A percentile compares a stretch with the other conserved stretches of the same genome.
Evolutionary conservation across 1,140 invertebrate genomes (phyloP).

Genomic region (Monomorium pharaonis): DNA sequence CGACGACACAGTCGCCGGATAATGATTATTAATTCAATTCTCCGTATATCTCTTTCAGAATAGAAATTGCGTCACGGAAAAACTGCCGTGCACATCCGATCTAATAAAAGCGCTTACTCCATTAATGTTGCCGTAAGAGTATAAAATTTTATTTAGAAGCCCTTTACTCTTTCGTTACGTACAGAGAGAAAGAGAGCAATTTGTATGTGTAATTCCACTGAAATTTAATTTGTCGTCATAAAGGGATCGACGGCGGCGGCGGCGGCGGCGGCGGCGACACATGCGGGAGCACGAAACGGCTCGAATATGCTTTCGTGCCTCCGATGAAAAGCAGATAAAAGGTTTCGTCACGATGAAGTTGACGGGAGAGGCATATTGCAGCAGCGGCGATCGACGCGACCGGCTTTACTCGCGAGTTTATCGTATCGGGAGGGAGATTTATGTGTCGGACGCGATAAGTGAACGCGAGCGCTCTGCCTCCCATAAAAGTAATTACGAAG

Average conservation of each 20-base stretch:
- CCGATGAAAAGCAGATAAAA: conserved; percentile 27
- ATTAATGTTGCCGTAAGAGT: not conserved
- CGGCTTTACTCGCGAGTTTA: conserved; percentile 15
- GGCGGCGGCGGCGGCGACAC: too few species aligned
- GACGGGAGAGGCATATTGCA: not conserved
- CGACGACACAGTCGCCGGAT: not conserved
- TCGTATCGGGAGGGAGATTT: conserved; percentile 20
- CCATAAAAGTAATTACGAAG: conserved; percentile 27
- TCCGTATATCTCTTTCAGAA: not conserved
- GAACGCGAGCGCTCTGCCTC: not conserved
- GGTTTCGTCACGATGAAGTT: not conserved
- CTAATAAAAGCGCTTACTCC: not conserved
- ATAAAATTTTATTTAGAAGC: not conserved
- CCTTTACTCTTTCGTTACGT: not conserved
- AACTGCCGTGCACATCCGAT: not conserved
- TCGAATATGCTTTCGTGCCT: not conserved
- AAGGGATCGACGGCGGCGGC: not conserved
- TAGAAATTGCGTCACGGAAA: not conserved
- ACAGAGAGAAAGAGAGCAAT: not conserved
- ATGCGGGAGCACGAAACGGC: not conserved
- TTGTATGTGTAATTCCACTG: not conserved
- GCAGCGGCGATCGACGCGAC: not conserved
- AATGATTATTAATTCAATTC: conserved; percentile 16
- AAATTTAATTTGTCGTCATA: conserved; percentile 9
- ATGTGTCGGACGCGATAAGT: conserved; percentile 36